Base-by-base conservation (phyloP, 2,113 vertebrate genomes). In the Cyanoliseus patagonus region DNA sequence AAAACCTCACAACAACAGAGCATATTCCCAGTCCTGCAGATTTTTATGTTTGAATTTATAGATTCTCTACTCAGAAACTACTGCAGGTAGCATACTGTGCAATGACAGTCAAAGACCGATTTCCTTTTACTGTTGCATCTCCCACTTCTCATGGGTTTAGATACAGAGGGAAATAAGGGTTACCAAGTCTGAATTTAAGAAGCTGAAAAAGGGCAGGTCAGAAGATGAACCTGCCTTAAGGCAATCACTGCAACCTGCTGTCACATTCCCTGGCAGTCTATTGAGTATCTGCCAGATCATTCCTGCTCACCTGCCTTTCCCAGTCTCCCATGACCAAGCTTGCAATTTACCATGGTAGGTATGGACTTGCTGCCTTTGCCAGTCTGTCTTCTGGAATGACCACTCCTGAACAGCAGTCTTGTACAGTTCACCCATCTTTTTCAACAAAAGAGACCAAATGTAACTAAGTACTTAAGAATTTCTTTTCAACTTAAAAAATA, bases 171-270 rank as follows among this genome's bases (percentile, higher is more conserved):
- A 99, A 98, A 98, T 98, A 92, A 97, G 98, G 90, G 98, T 97
- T 55, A 98, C 98, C 11, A 99, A 98, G 97, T 44, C 94, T 73
- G 97, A 98, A 66, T 99, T 97, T 92, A 98, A 99, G 95, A 99
- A 99, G 88, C 97, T 98, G 88, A 98, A 99, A 98, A 30, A 98
- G 98, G 0, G 84, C 98, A 66, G 99, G 98, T 96, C 98, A 98
- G 97, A 98, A 99, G 95, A 98, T 98, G 75, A 99, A 98, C 83
- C 98, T 98, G 94, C 98, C 99, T 73, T 98, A 98, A 92, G 98
- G 98, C 25, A 99, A 97, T 64, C 98, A 98, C 92, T 99, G 98
- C 92, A 98, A 98, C 84, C 97, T 99, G 98, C 90, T 99, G 14
- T 98, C 98, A 52, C 98, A 98, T 67, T 98, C 98, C 7, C 98